Conservation (phyloP, 1,140 invertebrate genomes). For the Bicyclus anynana region DNA sequence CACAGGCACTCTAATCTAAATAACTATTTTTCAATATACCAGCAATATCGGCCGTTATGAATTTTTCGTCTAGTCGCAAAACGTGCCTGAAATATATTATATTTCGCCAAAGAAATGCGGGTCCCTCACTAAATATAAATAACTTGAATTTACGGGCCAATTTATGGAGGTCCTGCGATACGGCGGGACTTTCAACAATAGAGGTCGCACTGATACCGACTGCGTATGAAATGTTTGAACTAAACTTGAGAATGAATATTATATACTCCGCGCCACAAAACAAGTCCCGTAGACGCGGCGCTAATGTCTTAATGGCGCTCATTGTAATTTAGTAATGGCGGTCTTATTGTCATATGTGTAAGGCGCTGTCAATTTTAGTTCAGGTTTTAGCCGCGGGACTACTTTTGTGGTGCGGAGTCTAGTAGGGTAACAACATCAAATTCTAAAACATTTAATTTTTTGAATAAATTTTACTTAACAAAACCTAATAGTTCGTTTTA, state of each 20-base stretch:
- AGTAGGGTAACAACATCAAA: no score
- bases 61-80: slow-evolving; percentile 31
- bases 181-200: neutral
- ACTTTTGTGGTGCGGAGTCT: no score
- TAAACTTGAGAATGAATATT: neutral
- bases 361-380: no score
- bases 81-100: slow-evolving; percentile 37
- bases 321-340: no score
- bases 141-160: slow-evolving; percentile 22
- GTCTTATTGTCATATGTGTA: no score
- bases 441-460: no score
- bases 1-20: slow-evolving; percentile 28
- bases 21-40: slow-evolving; percentile 44
- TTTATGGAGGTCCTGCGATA: slow-evolving; percentile 7
- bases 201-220: neutral
- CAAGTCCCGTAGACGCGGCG: no score
- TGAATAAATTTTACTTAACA: no score
- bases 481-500: no score
- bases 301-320: no score
- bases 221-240: neutral
- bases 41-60: slow-evolving; percentile 38
- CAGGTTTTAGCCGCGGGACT: no score
- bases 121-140: slow-evolving; percentile 29
- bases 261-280: no score
- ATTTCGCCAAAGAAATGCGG: slow-evolving; percentile 28